Evolutionary conservation across 2,797 vertebrate species (phyloP).

Genomic region (Odontamblyopus lacepedii): DNA sequence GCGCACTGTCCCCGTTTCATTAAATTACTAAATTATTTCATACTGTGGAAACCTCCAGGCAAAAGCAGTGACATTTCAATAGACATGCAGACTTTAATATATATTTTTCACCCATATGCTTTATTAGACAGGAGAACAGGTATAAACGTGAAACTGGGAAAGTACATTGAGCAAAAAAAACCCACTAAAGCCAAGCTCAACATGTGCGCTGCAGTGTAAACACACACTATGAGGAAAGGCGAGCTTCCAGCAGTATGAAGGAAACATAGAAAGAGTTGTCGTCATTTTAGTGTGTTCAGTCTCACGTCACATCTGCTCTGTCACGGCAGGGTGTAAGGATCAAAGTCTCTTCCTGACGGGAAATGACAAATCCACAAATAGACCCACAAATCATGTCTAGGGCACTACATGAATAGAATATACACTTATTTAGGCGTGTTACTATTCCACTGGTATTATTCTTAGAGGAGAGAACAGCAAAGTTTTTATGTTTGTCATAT

Average conservation of each 20-base stretch:
- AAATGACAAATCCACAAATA: conserved; percentile 41
- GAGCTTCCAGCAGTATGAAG: neutral
- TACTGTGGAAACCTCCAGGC: too few species aligned
- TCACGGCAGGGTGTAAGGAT: conserved; percentile 21
- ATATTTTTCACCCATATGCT: too few species aligned
- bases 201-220: too few species aligned
- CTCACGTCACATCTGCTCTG: conserved; percentile 3
- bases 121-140: neutral
- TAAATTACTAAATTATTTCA: too few species aligned
- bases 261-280: neutral
- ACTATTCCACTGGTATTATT: neutral
- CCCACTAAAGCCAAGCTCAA: too few species aligned
- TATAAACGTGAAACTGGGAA: neutral
- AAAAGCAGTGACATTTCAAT: too few species aligned
- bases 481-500: too few species aligned
- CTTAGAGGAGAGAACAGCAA: neutral
- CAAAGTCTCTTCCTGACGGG: conserved; percentile 34
- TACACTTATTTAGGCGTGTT: neutral
- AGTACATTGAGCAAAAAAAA: neutral
- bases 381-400: conserved; percentile 5
- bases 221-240: neutral
- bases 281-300: neutral
- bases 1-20: too few species aligned
- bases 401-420: neutral
- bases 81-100: too few species aligned